Evolutionary conservation across 2,113 vertebrate genomes (phyloP).

Genomic region (Xenotilapia longispinis): DNA sequence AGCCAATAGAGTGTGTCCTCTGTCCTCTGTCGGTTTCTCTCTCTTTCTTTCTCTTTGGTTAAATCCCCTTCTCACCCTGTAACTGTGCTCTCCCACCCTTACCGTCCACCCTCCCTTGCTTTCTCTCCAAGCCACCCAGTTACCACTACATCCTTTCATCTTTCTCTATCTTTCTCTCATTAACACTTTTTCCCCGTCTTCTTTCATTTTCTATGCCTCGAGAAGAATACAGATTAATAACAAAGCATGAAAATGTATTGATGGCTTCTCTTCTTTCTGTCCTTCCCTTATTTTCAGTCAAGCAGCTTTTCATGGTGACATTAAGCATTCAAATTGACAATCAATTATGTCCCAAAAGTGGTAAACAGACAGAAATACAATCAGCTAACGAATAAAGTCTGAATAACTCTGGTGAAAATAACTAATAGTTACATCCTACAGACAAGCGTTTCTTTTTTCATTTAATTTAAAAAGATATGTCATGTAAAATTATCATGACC

Average conservation of each 20-base stretch:
- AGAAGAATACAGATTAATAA: constrained; percentile 4
- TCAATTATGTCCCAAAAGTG: neutral
- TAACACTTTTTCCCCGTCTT: neutral
- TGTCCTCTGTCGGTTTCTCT: constrained; percentile 39
- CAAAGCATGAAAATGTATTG: neutral
- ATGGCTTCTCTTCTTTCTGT: neutral
- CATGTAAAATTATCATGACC: neutral
- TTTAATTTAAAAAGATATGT: neutral
- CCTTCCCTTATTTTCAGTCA: neutral
- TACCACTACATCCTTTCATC: constrained; percentile 23
- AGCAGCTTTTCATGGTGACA: neutral
- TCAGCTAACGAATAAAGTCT: neutral
- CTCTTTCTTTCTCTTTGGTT: constrained; percentile 14
- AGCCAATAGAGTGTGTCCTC: constrained; percentile 65
- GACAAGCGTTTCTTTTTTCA: neutral
- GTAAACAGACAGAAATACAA: neutral
- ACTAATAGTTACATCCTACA: neutral
- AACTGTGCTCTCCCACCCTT: constrained; percentile 14
- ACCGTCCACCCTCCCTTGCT: neutral
- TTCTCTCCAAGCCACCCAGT: neutral
- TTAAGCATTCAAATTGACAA: neutral
- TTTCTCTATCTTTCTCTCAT: neutral
- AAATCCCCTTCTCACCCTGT: constrained; percentile 37
- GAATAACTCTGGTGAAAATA: neutral
- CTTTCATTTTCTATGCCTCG: neutral